Base-by-base conservation (phyloP, 2,888 invertebrate species). In the Tricholauxania praeusta region DNA sequence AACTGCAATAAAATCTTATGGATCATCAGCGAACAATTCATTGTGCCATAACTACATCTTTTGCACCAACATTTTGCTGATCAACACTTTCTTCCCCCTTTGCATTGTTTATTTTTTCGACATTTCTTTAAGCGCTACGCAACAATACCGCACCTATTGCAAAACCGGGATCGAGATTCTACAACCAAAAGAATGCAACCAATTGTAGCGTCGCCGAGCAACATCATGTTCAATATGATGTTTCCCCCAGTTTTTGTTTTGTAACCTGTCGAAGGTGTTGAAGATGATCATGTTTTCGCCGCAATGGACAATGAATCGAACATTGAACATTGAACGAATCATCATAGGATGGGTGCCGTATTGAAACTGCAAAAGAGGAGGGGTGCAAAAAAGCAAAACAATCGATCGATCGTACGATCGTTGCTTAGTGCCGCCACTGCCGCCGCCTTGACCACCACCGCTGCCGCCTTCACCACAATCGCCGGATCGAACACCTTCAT, bases 201-300 rank as follows among this genome's bases (percentile, higher is more conserved):
- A 52, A 57, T n/a, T 52, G 68, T 55, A 62, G 57, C 71, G 65
- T 17, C 47, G 39, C 55, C 63, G 53, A 52, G 55, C 32, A 66
- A 69, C 79, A 75, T 74, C 77, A 78, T 78, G 82, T 80, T 80
- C 84, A 83, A 84, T 39, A 39, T 83, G 82, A 83, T 84, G 84
- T 84, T n/a, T 84, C 84, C 83, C 82, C 83, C 49, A 53, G 65
- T 57, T 84, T 84, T 84, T 83, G 83, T 83, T 84, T 83, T 82
- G 83, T 85, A 86, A 86, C 85, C 86, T 85, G 85, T 85, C 86
- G 84, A 82, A 86, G 86, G 86, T 86, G 86, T 86, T 86, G 86
- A 84, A 84, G 86, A 86, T 86, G 86, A 86, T 84, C 86, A 84
- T 85, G 86, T 85, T 83, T 39, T 78, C 80, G 69, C 71, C 62